phyloP scores from a whole-genome alignment of 2,888 invertebrate genomes.

The Andrena fulva region DNA sequence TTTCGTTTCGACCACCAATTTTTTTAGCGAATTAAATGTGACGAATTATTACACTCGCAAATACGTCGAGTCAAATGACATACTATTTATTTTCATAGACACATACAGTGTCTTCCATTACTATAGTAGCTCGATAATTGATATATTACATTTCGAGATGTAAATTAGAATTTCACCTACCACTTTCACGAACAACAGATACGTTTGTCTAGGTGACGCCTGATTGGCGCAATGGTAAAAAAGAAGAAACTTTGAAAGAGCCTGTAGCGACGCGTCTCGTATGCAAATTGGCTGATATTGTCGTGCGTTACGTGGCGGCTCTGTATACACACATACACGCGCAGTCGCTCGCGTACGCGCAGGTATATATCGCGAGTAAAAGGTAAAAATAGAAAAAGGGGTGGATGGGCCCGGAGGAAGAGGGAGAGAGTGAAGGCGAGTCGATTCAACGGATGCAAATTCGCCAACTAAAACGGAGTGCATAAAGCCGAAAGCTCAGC shows the following conservation, averaged over 20 bases:
- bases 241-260: constrained; percentile 63
- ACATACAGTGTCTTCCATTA: background rate
- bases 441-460: constrained; percentile 82
- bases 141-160: background rate
- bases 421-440: constrained; percentile 67
- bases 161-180: background rate
- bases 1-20: background rate
- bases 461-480: constrained; percentile 79
- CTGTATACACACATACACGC: constrained; percentile 60
- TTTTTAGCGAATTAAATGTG: too few relatives aligned
- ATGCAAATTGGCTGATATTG: constrained; percentile 81
- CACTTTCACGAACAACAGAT: background rate
- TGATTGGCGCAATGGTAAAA: constrained; percentile 38
- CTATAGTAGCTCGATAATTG: background rate
- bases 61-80: too few relatives aligned
- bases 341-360: constrained; percentile 60
- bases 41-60: too few relatives aligned
- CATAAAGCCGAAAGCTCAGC: constrained; percentile 82
- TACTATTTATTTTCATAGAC: too few relatives aligned
- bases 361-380: constrained; percentile 71
- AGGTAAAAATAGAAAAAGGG: constrained; percentile 69
- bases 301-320: constrained; percentile 76
- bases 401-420: constrained; percentile 49
- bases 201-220: constrained; percentile 29
- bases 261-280: constrained; percentile 73